Base-by-base conservation (phyloP, 2,888 invertebrate genomes). In the Phaedon cochleariae region DNA sequence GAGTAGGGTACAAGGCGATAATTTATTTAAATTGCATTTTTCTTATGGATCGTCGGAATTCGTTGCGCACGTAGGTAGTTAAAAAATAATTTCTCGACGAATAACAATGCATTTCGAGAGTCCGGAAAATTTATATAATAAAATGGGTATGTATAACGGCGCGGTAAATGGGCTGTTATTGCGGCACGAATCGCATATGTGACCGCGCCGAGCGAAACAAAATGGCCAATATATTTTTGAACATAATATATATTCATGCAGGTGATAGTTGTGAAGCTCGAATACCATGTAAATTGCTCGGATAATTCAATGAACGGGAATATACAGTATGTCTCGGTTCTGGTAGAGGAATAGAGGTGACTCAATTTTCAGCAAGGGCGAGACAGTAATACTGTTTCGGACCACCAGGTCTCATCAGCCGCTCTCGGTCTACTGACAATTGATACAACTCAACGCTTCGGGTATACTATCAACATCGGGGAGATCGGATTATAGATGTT, bases 1-100 rank as follows among this genome's bases (percentile, higher is more conserved):
- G n/a, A n/a, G n/a, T 10, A 7, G 6, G 65, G 68, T 64, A 68
- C 65, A 66, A 54, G 57, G 54, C 64, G 57, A 70, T 67, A 69
- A 73, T 73, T 71, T 72, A 72, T 73, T 72, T 59, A 66, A 69
- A 68, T 73, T 72, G 57, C 62, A 58, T 71, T 70, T 65, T 61
- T 65, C 55, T 63, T 31, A 59, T 51, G 54, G 63, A 59, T 62
- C 62, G 37, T 59, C 60, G 62, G 51, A 61, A 54, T 60, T 65
- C 68, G 68, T 59, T 59, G 51, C 53, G 59, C 54, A 29, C 61
- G 65, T 54, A 52, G 63, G 64, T 69, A 34, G 34, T 9, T 34
- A 12, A 62, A 67, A 72, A 69, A 68, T 66, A 66, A 66, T 66
- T 66, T 64, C 64, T 68, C 55, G 54, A 59, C 59, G 55, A 62